A percentile compares a stretch with the other conserved stretches of the same genome.
Evolutionary conservation across 1,140 invertebrate genomes (phyloP).

Genomic region (Rhynchophorus ferrugineus): DNA sequence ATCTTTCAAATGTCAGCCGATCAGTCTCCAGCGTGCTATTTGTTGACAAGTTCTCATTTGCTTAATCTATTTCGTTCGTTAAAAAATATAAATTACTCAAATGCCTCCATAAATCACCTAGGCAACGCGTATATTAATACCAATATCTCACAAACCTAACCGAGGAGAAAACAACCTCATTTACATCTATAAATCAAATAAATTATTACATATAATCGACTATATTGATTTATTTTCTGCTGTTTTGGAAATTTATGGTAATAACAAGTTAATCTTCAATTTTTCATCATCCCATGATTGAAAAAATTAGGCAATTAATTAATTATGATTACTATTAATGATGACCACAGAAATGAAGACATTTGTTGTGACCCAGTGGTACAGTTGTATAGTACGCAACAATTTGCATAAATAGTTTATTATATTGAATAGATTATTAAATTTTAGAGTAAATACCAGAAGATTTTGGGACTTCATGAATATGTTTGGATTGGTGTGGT

Average conservation of each 20-base stretch:
- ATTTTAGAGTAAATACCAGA: too few relatives aligned
- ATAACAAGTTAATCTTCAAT: background rate
- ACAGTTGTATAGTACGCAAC: too few relatives aligned
- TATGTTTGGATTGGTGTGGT: too few relatives aligned
- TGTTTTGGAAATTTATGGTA: background rate
- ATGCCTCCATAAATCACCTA: slow-evolving; percentile 2
- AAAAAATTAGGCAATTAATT: too few relatives aligned
- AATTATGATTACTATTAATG: too few relatives aligned
- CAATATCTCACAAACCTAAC: background rate
- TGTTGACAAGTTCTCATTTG: slow-evolving; percentile 10
- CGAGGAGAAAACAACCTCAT: background rate
- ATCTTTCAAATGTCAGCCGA: slow-evolving; percentile 5
- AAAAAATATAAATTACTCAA: slow-evolving; percentile 5
- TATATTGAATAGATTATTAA: too few relatives aligned
- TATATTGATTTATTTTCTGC: background rate
- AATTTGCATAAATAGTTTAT: too few relatives aligned
- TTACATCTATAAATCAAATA: background rate
- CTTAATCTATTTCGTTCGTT: background rate
- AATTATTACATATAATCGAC: background rate
- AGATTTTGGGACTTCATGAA: too few relatives aligned
- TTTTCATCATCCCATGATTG: too few relatives aligned
- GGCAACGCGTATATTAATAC: too few relatives aligned
- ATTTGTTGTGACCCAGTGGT: too few relatives aligned
- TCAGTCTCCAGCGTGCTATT: slow-evolving; percentile 2
- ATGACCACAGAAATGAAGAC: too few relatives aligned